phyloP scores from a whole-genome alignment of 92 coral and sea anemone genomes.

The Pocillopora grandis region DNA sequence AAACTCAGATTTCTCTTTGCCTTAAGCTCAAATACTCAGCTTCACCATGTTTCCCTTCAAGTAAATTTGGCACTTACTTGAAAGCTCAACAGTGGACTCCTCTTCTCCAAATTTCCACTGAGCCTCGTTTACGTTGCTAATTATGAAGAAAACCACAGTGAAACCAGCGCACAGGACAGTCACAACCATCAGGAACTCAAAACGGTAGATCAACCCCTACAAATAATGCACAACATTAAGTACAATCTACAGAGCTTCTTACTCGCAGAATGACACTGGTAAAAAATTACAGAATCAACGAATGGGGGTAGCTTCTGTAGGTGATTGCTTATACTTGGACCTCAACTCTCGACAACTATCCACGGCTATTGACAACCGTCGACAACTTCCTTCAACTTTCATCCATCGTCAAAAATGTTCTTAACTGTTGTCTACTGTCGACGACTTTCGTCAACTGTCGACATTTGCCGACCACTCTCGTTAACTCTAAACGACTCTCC shows the following conservation, averaged over 20 bases:
- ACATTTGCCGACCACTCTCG: neutral
- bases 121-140: constrained; percentile 88
- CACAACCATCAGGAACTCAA: constrained; percentile 90
- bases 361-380: neutral
- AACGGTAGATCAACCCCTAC: constrained; percentile 94
- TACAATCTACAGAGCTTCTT: neutral
- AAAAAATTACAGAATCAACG: neutral
- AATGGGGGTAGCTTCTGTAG: too few relatives aligned
- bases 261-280: neutral
- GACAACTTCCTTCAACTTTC: neutral
- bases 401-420: neutral
- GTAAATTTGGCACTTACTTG: constrained; percentile 66
- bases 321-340: neutral
- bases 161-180: constrained; percentile 93
- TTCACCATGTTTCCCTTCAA: neutral
- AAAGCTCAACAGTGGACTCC: constrained; percentile 81
- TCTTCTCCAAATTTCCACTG: constrained; percentile 97
- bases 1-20: too few relatives aligned
- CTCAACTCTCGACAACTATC: neutral
- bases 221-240: neutral
- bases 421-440: neutral
- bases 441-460: neutral
- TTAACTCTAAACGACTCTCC: neutral
- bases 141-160: constrained; percentile 91
- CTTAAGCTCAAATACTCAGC: too few relatives aligned